Base-by-base conservation (phyloP, 1,140 invertebrate genomes). In the Oppia nitens region DNA sequence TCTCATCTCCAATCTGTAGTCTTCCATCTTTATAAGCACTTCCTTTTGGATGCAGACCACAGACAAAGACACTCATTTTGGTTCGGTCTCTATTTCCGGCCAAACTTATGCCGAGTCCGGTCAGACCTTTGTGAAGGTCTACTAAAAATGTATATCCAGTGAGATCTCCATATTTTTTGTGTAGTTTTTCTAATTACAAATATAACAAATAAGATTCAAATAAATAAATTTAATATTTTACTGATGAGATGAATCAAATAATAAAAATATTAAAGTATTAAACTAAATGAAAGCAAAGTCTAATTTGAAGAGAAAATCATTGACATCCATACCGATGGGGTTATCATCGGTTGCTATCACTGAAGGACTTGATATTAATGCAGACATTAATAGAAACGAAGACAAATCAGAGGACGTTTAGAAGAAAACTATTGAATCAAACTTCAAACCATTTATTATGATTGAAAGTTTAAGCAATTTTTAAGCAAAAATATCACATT, bases 31-130 rank as follows among this genome's bases (percentile, higher is more conserved):
- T 81, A 57, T 72, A 79, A 32, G 89, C 84, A 0, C 81, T 75
- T 23, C 92, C 91, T 1, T 82, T 83, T 0, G 91, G 87, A 73
- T 96, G 84, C 20, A 99, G 77, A 6, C 91, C 94, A 65, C 90
- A 93, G 29, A 98, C 81, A 73, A 95, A 96, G 47, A 94, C 90
- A 23, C 87, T 87, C 90, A 97, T 97, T 66, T 87, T 85, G 66
- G 83, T 87, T 20, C 92, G 78, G 70, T 97, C 91, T 67, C 84
- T 83, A 74, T 97, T 91, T 0, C 93, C 94, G 6, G 93, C 88
- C 53, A 98, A 74, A 53, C 87, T 88, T 32, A 99, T 78, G 1
- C 95, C 95, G 28, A 98, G 76, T 26, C 63, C 63, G 28, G 62
- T 68, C 52, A 64, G 52, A 0, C 85, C 75, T 63, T 73, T 70